These are phyloP conservation scores for Fissipunctia ypsillon DNA, from an alignment of 2,888 invertebrate genomes.

Conservation along the genomic window DNA sequence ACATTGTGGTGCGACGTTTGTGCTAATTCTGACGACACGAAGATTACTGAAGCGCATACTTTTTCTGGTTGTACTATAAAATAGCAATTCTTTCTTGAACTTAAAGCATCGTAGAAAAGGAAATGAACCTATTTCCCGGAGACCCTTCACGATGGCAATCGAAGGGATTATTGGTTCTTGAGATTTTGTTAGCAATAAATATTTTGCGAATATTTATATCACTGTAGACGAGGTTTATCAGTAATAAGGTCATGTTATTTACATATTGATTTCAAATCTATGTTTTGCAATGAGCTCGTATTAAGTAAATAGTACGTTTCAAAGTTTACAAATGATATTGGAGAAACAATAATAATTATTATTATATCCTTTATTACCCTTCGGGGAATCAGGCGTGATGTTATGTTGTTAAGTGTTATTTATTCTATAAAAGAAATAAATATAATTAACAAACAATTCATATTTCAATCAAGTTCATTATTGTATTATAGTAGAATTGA, in stretches of 20 bases:
- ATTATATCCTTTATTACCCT: too few species aligned
- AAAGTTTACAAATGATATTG: not conserved
- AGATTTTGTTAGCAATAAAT: constrained; percentile 12
- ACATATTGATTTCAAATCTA: not conserved
- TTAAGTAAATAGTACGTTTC: too few species aligned
- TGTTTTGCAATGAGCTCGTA: too few species aligned
- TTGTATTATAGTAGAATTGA: too few species aligned
- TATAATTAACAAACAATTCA: too few species aligned
- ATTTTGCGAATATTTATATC: not conserved
- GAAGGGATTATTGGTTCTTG: constrained; percentile 10
- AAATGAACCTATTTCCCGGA: constrained; percentile 48
- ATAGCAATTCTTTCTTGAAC: constrained; percentile 1
- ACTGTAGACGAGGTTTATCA: not conserved
- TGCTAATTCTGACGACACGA: not conserved
- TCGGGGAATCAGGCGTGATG: too few species aligned
- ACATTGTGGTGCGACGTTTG: not conserved
- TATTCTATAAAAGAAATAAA: too few species aligned
- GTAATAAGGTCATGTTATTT: not conserved
- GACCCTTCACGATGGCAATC: not conserved
- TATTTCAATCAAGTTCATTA: too few species aligned
- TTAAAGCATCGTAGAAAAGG: constrained; percentile 20
- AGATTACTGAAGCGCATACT: not conserved
- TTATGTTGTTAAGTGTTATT: too few species aligned
- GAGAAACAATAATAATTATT: too few species aligned
- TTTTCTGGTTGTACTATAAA: not conserved